Evolutionary conservation across 2,888 invertebrate genomes (phyloP), one percentile per base, ranked within the genome.

Genomic region (Scrobipalpa costella): DNA sequence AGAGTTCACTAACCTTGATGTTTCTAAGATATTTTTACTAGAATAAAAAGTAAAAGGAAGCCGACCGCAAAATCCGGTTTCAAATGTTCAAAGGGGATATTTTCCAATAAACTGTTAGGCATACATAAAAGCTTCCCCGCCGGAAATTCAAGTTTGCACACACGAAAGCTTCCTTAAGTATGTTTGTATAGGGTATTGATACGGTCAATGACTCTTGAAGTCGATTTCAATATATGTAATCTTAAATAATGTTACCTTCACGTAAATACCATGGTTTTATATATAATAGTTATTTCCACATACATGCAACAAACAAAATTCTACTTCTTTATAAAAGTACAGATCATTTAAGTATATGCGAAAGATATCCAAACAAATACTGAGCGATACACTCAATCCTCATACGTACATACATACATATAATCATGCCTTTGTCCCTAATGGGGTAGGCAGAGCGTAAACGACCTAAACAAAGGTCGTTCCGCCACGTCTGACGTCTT

Each of bases 321-420:
- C n/a, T n/a, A 40, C n/a, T 15, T 44, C n/a, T 44, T 7, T n/a
- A 1, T 44, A 44, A n/a, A n/a, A 6, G n/a, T 44, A 6, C 7
- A 6, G 15, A 15, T 15, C n/a, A 44, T 44, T 15, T 15, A n/a
- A n/a, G n/a, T n/a, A 15, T 44, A n/a, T 44, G n/a, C n/a, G 6
- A 44, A 44, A 44, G 44, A 44, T 44, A 44, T 44, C 44, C 44
- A 15, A 44, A 44, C 44, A 15, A 44, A 44, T 44, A n/a, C n/a
- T 44, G 44, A 44, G 44, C 3, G 44, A 44, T 44, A 15, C 44
- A n/a, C 15, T 44, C 44, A n/a, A 44, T 44, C 44, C n/a, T 44
- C n/a, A 44, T 44, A 44, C 44, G 15, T 44, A 44, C n/a, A n/a
- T n/a, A n/a, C n/a, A n/a, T n/a, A n/a, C n/a, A n/a, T n/a, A n/a